Conservation (phyloP, 2,113 vertebrate genomes). For the Capreolus pygargus region DNA sequence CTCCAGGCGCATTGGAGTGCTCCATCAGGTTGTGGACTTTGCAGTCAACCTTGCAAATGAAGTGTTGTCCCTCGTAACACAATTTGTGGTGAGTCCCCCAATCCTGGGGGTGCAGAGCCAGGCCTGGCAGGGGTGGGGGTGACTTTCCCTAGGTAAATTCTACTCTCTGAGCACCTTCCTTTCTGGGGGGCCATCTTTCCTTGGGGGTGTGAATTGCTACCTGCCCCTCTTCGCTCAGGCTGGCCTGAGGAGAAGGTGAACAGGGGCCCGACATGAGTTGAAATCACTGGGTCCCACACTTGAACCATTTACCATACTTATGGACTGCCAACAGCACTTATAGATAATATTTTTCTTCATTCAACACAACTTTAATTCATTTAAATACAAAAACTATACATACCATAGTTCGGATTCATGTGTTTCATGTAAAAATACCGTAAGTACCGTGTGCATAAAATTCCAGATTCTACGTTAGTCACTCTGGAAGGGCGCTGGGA, state of each 20-base stretch:
- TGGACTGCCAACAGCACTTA: not conserved
- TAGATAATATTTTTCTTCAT: not conserved
- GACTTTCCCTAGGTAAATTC: not conserved
- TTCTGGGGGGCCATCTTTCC: not conserved
- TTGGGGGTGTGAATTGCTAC: not conserved
- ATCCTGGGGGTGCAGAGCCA: not conserved
- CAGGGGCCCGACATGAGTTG: not conserved
- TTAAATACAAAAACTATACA: not conserved
- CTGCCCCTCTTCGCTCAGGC: not conserved
- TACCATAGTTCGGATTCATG: not conserved
- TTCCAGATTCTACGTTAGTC: not conserved
- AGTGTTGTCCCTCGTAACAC: accelerated
- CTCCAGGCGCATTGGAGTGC: accelerated
- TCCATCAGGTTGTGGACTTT: accelerated
- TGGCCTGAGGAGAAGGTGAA: accelerated
- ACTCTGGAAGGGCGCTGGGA: not conserved
- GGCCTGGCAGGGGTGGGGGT: too few species aligned
- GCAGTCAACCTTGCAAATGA: accelerated
- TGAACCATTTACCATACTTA: too few species aligned
- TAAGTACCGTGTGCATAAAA: not conserved
- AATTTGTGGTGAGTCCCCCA: not conserved
- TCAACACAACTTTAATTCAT: not conserved
- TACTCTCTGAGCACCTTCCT: not conserved
- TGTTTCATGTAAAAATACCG: not conserved
- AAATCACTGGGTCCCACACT: not conserved